These are phyloP conservation scores for Porphyrio hochstetteri DNA, from an alignment of 2,113 vertebrate genomes.

Conservation along the genomic window DNA sequence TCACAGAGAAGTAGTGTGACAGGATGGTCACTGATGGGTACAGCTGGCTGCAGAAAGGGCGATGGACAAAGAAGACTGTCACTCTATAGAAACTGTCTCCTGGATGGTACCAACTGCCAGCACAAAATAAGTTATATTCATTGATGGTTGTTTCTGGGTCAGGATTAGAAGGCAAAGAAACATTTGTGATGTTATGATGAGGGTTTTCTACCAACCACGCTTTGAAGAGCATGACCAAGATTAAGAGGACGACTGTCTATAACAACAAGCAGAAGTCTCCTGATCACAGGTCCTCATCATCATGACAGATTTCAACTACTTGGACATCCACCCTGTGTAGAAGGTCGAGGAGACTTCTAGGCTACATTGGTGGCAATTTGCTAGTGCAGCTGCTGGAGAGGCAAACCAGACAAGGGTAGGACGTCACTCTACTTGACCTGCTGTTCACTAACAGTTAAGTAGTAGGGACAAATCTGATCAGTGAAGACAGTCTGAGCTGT, in stretches of 20 bases:
- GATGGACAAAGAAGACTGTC: not conserved
- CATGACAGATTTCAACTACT: not conserved
- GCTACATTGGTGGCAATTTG: not conserved
- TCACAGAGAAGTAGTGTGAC: not conserved
- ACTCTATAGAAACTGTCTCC: not conserved
- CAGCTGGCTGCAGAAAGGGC: not conserved
- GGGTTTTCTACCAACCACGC: not conserved
- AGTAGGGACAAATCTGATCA: not conserved
- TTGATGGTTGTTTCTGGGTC: not conserved
- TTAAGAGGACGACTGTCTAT: not conserved
- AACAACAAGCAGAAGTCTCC: not conserved
- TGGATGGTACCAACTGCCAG: not conserved
- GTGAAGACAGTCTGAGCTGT: not conserved
- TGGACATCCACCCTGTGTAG: not conserved
- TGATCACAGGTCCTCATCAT: not conserved
- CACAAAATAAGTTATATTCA: not conserved
- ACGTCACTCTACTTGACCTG: not conserved
- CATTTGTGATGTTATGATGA: not conserved
- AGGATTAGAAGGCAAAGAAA: not conserved
- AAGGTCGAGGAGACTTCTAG: not conserved
- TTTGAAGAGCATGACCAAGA: not conserved
- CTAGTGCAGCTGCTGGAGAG: not conserved
- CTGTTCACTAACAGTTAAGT: not conserved
- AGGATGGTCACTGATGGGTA: not conserved
- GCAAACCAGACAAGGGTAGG: not conserved